A percentile compares a stretch with the other conserved stretches of the same genome.
phyloP scores from a whole-genome alignment of 2,797 vertebrate species.

The Pagetopsis macropterus region DNA sequence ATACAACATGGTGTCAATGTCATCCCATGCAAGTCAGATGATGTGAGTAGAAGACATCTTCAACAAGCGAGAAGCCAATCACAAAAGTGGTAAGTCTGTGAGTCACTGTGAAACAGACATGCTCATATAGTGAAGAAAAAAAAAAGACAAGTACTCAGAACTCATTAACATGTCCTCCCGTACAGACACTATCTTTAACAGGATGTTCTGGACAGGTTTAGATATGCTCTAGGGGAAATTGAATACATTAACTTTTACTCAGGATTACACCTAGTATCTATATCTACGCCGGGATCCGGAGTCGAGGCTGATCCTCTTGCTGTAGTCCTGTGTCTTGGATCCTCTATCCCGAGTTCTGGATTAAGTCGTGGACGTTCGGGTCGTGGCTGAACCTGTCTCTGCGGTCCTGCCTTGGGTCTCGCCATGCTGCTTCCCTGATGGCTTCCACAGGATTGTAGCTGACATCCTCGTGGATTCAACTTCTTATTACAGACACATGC shows the following conservation, averaged over 20 bases:
- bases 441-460: too few species aligned
- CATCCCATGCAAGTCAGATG: conserved; percentile 2
- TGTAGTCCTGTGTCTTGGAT: too few species aligned
- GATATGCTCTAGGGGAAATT: neutral
- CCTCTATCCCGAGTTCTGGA: too few species aligned
- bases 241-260: neutral
- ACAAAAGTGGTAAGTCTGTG: conserved; percentile 24
- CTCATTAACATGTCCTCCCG: neutral
- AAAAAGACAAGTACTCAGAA: neutral
- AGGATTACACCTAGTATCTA: neutral
- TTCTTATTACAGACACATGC: too few species aligned
- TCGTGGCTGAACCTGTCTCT: too few species aligned
- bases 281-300: too few species aligned
- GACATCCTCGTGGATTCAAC: too few species aligned
- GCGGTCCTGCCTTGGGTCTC: too few species aligned
- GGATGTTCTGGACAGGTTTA: neutral
- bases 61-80: conserved; percentile 24
- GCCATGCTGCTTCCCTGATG: too few species aligned
- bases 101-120: conserved; percentile 20
- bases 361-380: too few species aligned
- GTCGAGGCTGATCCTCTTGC: too few species aligned
- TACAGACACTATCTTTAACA: neutral
- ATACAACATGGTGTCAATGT: neutral
- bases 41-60: conserved; percentile 5
- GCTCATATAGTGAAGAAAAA: neutral